Evolutionary conservation across 2,888 invertebrate genomes (phyloP).

Genomic region (Didymodactylos carnosus): DNA sequence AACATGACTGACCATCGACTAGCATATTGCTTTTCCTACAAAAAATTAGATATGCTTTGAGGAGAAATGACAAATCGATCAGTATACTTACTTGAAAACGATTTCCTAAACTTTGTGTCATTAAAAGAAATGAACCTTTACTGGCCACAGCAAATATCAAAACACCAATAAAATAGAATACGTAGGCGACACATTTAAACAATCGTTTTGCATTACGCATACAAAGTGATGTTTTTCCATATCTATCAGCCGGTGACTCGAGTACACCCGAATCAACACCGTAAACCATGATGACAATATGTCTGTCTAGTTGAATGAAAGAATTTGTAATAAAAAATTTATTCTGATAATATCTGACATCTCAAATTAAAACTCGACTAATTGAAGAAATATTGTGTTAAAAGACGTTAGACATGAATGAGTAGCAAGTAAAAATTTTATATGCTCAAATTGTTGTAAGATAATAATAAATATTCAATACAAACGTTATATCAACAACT

Average conservation of each 20-base stretch:
- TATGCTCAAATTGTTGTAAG: no score
- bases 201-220: constrained; percentile 12
- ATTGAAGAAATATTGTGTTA: no score
- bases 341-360: no score
- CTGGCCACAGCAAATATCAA: constrained; percentile 63
- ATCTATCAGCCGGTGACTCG: constrained; percentile 15
- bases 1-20: constrained; percentile 14
- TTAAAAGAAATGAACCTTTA: constrained; percentile 51
- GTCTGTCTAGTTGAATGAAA: no score
- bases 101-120: constrained; percentile 18
- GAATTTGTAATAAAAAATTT: no score
- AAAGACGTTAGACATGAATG: no score
- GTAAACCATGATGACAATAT: constrained; percentile 9
- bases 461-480: no score
- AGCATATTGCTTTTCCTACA: constrained; percentile 14
- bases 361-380: no score
- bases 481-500: no score
- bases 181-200: constrained; percentile 50
- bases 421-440: no score
- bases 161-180: constrained; percentile 63
- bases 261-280: constrained; percentile 12
- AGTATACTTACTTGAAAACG: constrained; percentile 1
- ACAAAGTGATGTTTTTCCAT: constrained; percentile 2
- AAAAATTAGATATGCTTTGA: not conserved
- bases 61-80: not conserved